Evolutionary conservation across 2,888 invertebrate genomes (phyloP), one percentile per base, ranked within the genome.

Genomic region (Petrophora chlorosata): DNA sequence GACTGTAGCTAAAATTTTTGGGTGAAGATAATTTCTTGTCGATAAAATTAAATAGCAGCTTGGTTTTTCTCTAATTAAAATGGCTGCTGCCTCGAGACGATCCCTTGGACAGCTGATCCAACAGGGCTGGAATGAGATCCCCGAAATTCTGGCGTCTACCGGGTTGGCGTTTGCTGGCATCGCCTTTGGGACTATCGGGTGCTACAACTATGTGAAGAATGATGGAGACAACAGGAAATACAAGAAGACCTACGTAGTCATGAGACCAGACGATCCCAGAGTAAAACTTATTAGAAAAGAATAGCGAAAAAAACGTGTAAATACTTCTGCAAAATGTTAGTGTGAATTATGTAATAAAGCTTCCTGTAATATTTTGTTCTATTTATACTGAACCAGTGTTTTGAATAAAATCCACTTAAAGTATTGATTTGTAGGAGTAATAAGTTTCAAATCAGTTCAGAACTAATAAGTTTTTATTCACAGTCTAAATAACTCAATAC

Each of bases 201-300:
- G 91, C 34, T 76, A 79, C 49, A 91, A 87, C 23, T 92, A 94
- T 61, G 68, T 83, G 13, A 80, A 85, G 50, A 91, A 86, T 25
- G 94, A 94, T 69, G 93, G 93, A 39, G 93, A 94, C 67, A 94
- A 94, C 66, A 91, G 92, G 53, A 91, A 90, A 67, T 94, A 94
- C 78, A 95, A 94, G 76, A 65, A 78, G 25, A 79, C 85, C 12
- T 94, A 93, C 70, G 91, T 93, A 22, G 91, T 95, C 5, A 91
- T 93, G 78, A 91, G 95, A 52, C 91, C 94, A 8, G 94, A 94
- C 62, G 94, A 95, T 70, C 94, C 94, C 1, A 87, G 88, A 67
- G 93, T 81, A 10, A 79, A 85, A 32, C 86, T 82, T 68, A 91
- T 94, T 28, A 90, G 83, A 47, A 91, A 90, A 64, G 91, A 93